Percentiles rank a stretch among this genome's conserved stretches.
Evolutionary conservation across 2,888 invertebrate species (phyloP).

Genomic region (Polymixis flavicincta): DNA sequence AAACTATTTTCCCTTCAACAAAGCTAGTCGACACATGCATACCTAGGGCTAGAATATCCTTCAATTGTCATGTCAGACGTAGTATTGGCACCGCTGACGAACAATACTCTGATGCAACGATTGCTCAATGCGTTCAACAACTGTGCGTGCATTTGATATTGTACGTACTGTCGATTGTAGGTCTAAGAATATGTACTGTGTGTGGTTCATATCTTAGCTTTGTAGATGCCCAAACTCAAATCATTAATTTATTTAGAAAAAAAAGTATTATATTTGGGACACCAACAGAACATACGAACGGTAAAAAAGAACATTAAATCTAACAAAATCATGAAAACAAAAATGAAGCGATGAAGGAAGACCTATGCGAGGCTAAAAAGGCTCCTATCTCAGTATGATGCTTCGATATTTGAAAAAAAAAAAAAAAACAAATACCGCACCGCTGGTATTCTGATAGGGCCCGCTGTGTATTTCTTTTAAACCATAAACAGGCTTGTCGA

Average conservation of each 20-base stretch:
- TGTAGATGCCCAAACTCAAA: background rate
- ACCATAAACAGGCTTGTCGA: no score
- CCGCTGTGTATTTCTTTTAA: background rate
- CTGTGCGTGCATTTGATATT: constrained; percentile 10
- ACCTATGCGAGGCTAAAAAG: no score
- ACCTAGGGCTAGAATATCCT: constrained; percentile 22
- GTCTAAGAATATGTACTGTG: background rate
- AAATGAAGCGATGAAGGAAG: no score
- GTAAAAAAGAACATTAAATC: no score
- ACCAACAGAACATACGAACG: no score
- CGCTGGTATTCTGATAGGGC: no score
- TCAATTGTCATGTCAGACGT: constrained; percentile 30
- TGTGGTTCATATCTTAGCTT: background rate
- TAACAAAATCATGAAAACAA: no score
- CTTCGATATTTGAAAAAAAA: background rate
- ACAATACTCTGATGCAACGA: constrained; percentile 54
- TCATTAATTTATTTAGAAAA: background rate
- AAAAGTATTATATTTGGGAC: no score
- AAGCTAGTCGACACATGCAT: background rate
- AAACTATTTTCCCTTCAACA: background rate
- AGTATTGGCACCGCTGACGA: constrained; percentile 31
- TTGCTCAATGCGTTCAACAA: constrained; percentile 45
- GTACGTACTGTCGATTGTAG: constrained; percentile 18
- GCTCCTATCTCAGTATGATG: background rate
- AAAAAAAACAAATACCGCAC: no score